Evolutionary conservation across 2,888 invertebrate species (phyloP), one percentile per base, ranked within the genome.

Genomic region (Gryllus longicercus): DNA sequence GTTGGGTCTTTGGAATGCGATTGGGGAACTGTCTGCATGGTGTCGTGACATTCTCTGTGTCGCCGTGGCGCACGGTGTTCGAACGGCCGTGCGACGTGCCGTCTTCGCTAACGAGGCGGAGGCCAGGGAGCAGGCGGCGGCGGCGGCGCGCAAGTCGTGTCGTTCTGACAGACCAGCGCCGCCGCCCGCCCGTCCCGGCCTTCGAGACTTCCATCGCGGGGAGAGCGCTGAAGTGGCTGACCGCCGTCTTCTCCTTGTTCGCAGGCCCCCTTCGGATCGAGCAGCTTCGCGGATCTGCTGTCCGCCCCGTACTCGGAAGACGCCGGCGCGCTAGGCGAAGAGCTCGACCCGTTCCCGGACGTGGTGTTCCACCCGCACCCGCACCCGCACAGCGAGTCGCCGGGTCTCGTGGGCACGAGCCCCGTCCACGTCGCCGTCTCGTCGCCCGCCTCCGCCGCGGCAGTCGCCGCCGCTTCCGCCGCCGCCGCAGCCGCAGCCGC

Each of bases 341-440:
- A 93, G 84, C 88, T 93, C 86, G 93, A 93, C 86, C 93, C 93
- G 51, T 93, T 93, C 86, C 92, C 92, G 83, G 93, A 93, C 89
- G 91, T 93, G 82, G 91, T 85, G 84, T 86, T 80, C 85, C 85
- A 86, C 76, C 86, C 85, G 74, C 85, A 86, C 2, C 86, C 86
- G n/a, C 86, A 86, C 21, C 63, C 63, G 16, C 14, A n/a, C 63
- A 63, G 63, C 63, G 63, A 63, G n/a, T 63, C 63, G 90, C 91
- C 91, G 92, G 77, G 91, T 93, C 77, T 90, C 90, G 77, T 88
- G 95, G 85, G 95, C 95, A 83, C 95, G 95, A 88, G 95, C 95
- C 88, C 94, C 95, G 89, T 96, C 95, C 88, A 95, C 95, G 50
- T 95, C 95, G 87, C 94, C 94, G 81, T 91, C 94, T 78, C 92